These are phyloP conservation scores for Lineus longissimus DNA, from an alignment of 1,140 invertebrate genomes.

Conservation along the genomic window DNA sequence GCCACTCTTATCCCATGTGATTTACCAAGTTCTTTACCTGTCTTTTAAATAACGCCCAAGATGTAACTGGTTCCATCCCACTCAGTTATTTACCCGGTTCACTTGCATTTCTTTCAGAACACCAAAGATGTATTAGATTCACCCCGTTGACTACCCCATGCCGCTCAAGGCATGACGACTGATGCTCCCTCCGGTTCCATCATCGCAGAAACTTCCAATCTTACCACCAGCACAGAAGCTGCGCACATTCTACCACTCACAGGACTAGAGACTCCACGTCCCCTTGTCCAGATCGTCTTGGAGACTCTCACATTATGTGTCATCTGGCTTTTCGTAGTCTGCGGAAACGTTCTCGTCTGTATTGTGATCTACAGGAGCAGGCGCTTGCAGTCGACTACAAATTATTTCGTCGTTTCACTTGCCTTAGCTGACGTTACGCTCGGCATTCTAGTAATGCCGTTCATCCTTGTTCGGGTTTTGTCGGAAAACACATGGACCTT, in stretches of 20 bases:
- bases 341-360: conserved; percentile 38
- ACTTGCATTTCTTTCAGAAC: too few species aligned
- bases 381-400: conserved; percentile 44
- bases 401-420: conserved; percentile 40
- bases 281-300: conserved; percentile 13
- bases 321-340: conserved; percentile 26
- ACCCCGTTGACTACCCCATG: too few species aligned
- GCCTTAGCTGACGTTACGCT: conserved; percentile 30
- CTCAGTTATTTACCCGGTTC: too few species aligned
- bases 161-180: too few species aligned
- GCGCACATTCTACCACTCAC: neutral
- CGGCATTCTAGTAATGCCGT: conserved; percentile 24
- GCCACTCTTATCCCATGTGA: too few species aligned
- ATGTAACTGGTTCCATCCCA: too few species aligned
- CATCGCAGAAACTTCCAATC: too few species aligned
- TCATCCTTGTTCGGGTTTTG: conserved; percentile 23
- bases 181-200: too few species aligned
- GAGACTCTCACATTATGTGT: conserved; percentile 24
- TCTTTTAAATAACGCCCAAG: too few species aligned
- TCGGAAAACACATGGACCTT: conserved; percentile 26
- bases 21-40: too few species aligned
- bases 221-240: too few species aligned
- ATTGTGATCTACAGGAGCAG: conserved; percentile 39
- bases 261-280: neutral
- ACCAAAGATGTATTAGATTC: too few species aligned